Evolutionary conservation across 2,797 vertebrate species (phyloP).

Genomic region (Stomatorhinus walkeri): DNA sequence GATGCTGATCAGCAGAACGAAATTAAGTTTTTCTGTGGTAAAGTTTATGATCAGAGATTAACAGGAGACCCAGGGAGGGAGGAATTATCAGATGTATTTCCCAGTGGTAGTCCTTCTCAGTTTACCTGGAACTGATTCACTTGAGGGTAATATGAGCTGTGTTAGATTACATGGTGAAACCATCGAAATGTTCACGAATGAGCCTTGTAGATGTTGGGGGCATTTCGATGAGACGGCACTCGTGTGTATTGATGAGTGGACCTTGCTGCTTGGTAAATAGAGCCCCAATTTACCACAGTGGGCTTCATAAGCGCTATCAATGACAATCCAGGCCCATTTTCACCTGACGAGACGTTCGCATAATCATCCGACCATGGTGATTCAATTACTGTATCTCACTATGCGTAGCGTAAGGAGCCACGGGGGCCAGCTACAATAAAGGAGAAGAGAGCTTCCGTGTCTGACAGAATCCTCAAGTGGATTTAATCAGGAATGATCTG

Average conservation of each 20-base stretch:
- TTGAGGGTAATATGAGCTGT: neutral
- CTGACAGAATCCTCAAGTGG: neutral
- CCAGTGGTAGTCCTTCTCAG: constrained; percentile 29
- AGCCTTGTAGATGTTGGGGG: neutral
- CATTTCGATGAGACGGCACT: neutral
- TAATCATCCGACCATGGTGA: neutral
- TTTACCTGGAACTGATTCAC: neutral
- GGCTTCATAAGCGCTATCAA: neutral
- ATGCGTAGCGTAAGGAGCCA: neutral
- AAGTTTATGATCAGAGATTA: constrained; percentile 41
- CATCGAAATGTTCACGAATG: neutral
- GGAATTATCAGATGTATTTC: constrained; percentile 35
- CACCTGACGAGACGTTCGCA: neutral
- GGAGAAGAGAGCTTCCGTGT: neutral
- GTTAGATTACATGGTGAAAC: neutral
- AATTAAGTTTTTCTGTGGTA: constrained; percentile 33
- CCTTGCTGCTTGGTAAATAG: neutral
- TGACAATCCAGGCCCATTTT: neutral
- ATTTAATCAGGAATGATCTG: neutral
- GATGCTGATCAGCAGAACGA: constrained; percentile 27
- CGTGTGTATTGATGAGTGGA: neutral
- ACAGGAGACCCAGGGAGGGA: constrained; percentile 26
- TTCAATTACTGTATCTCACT: neutral
- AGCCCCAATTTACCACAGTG: neutral
- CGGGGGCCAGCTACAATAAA: neutral